Conservation (phyloP, 2,113 vertebrate species). For the Pollachius pollachius region DNA sequence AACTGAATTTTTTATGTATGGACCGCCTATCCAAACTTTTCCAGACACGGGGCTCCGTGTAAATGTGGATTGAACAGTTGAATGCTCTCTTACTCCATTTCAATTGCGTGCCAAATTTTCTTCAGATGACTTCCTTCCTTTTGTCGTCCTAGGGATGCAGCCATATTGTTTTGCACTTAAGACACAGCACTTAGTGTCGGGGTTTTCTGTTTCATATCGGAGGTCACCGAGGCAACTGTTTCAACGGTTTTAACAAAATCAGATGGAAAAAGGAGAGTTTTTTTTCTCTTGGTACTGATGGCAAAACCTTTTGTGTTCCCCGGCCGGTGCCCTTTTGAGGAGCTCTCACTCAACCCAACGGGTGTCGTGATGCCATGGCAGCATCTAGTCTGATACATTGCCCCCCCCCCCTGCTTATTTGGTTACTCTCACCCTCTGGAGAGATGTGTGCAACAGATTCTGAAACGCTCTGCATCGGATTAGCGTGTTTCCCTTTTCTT, state of each 20-base stretch:
- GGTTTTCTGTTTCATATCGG: no score
- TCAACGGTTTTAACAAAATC: no score
- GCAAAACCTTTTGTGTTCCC: conserved; percentile 43
- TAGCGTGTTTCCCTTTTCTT: conserved; percentile 47
- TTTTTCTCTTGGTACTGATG: conserved; percentile 12
- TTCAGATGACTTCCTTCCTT: conserved; percentile 17
- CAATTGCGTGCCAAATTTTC: background rate
- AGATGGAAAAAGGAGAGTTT: no score
- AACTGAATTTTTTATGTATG: conserved; percentile 30
- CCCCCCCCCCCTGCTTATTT: conserved; percentile 50
- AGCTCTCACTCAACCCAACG: conserved; percentile 51
- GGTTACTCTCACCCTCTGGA: no score
- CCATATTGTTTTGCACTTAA: no score
- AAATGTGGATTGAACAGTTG: background rate
- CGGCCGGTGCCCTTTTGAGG: conserved; percentile 27
- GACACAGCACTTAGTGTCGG: no score
- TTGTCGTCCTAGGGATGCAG: conserved; percentile 10
- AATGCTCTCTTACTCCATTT: no score
- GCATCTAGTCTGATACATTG: conserved; percentile 57
- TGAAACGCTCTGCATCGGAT: conserved; percentile 21
- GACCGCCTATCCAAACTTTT: background rate
- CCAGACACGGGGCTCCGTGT: background rate
- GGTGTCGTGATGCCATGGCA: conserved; percentile 37
- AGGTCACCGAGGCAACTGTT: no score
- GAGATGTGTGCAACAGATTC: no score